Evolutionary conservation across 2,113 vertebrate genomes (phyloP), one percentile per base, ranked within the genome.

Genomic region (Chionodraco myersi): DNA sequence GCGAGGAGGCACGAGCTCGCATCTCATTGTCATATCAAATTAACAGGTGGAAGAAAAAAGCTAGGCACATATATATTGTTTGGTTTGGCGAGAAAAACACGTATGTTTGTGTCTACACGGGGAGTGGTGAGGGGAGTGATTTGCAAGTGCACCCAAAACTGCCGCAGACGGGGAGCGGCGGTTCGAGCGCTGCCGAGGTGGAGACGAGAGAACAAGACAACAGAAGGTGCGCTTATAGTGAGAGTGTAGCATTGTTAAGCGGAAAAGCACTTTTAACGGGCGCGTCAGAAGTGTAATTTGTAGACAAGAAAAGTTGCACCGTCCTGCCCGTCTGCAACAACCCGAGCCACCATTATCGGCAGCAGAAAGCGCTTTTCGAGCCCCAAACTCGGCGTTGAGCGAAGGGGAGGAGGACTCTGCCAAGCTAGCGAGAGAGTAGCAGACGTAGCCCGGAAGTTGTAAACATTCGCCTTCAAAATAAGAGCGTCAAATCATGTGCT

Each of bases 121-220:
- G 70, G 84, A 84, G 85, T 82, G 76, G 83, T 83, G 83, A 84
- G 88, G 86, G 80, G 87, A 86, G 85, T 84, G 87, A 92, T 92
- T 91, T 84, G 92, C 94, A 93, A 95, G 93, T 93, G 93, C 93
- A 91, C 90, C 91, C 88, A 78, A 91, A 92, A 92, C 92, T 95
- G 93, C 91, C 94, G 93, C 95, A 96, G 94, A 94, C 95, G 94
- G 94, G 93, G 94, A 94, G 95, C 95, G 94, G 92, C 93, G 89
- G 86, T 83, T 86, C 86, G 92, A 95, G 93, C 90, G 90, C 88
- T 75, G 15, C 62, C 85, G 84, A 86, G 86, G 77, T 47, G 80
- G 81, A 74, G 69, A 66, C 63, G 64, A 74, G 34, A 68, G 41
- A 56, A 36, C 51, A 16, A 63, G 71, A 72, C 72, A 85, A 88